Percentiles rank a stretch among this genome's conserved stretches.
Evolutionary conservation across 2,888 invertebrate genomes (phyloP).

Genomic region (Drosophila fulvimacula): DNA sequence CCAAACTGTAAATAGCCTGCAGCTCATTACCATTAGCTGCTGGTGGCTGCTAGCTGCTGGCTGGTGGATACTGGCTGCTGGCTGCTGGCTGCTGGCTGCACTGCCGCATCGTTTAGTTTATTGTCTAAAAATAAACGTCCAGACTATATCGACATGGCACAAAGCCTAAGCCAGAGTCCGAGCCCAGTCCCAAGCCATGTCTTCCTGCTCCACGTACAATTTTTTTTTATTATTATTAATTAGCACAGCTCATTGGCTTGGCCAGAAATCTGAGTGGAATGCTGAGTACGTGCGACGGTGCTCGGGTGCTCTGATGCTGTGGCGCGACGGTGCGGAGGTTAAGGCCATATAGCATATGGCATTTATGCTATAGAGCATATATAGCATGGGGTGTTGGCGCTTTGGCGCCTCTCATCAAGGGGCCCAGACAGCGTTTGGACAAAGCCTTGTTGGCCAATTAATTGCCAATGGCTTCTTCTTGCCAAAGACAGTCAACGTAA

Average conservation of each 20-base stretch:
- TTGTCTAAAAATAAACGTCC: conserved; percentile 74
- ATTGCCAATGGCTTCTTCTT: conserved; percentile 67
- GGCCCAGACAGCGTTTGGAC: conserved; percentile 70
- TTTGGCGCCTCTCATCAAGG: conserved; percentile 80
- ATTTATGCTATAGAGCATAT: conserved; percentile 18
- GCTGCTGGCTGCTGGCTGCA: conserved; percentile 31
- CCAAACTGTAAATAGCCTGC: conserved; percentile 74
- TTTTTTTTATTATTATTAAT: conserved; percentile 75
- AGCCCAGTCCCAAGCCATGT: conserved; percentile 17
- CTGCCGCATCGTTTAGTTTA: conserved; percentile 62
- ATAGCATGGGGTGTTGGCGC: conserved; percentile 72
- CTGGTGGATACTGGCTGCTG: conserved; percentile 30
- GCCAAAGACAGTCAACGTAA: conserved; percentile 42
- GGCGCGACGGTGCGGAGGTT: conserved; percentile 17
- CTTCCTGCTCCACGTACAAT: conserved; percentile 54
- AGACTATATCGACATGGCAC: conserved; percentile 37
- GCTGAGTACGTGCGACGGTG: conserved; percentile 46
- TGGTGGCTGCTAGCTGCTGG: conserved; percentile 33
- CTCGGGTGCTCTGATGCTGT: too few relatives aligned
- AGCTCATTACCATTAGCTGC: conserved; percentile 77
- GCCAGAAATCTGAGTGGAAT: conserved; percentile 69
- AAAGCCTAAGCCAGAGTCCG: conserved; percentile 21
- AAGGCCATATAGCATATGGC: conserved; percentile 34
- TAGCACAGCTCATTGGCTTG: conserved; percentile 59
- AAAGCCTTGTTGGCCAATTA: conserved; percentile 75